A percentile compares a stretch with the other conserved stretches of the same genome.
These are phyloP conservation scores for Huso huso DNA, from an alignment of 2,797 vertebrate species.

Conservation along the genomic window DNA sequence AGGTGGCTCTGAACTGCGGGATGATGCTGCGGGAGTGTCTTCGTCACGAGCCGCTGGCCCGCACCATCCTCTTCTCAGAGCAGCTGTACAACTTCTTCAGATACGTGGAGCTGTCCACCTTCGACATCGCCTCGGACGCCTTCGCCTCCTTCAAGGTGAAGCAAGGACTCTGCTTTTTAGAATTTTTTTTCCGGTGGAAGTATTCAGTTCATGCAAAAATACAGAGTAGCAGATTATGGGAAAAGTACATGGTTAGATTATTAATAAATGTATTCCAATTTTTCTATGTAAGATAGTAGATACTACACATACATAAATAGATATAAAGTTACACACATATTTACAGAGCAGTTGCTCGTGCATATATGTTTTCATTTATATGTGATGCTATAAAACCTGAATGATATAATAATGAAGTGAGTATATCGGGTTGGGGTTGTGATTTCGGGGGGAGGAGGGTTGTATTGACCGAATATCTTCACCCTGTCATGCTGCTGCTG, in stretches of 20 bases:
- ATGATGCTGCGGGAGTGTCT: slow-evolving; percentile 74
- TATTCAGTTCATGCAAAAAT: slow-evolving; percentile 26
- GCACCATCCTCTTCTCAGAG: slow-evolving; percentile 62
- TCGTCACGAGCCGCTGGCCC: slow-evolving; percentile 65
- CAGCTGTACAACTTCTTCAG: slow-evolving; percentile 67
- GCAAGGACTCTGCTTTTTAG: slow-evolving; percentile 15
- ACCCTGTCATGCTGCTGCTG: slow-evolving; percentile 11
- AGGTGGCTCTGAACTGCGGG: slow-evolving; percentile 71
- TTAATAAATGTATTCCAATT: no score
- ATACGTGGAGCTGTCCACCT: slow-evolving; percentile 69
- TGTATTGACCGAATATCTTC: slow-evolving; percentile 16
- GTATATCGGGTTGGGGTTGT: slow-evolving; percentile 10
- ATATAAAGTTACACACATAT: no score
- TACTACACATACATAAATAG: no score
- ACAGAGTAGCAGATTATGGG: no score
- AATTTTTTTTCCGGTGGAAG: slow-evolving; percentile 30
- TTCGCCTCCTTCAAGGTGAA: slow-evolving; percentile 70
- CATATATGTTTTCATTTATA: no score
- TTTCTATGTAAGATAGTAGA: no score
- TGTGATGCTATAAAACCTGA: no score
- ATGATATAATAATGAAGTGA: not conserved
- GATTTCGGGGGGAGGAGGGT: slow-evolving; percentile 2
- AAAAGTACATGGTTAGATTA: no score
- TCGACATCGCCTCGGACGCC: slow-evolving; percentile 70
- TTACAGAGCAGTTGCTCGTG: no score